Conservation (phyloP, 2,888 invertebrate species). For the Chrysolina oricalcia region DNA sequence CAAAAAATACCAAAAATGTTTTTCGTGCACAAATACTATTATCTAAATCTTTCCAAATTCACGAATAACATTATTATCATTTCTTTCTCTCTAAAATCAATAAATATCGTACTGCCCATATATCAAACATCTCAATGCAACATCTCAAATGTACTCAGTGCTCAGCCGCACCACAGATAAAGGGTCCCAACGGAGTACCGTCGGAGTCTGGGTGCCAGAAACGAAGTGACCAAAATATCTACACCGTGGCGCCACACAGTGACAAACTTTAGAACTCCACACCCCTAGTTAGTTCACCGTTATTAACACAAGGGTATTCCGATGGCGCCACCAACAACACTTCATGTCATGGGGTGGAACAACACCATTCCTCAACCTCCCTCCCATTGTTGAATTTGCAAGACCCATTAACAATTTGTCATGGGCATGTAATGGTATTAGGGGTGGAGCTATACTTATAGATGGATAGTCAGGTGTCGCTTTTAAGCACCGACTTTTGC, state of each 20-base stretch:
- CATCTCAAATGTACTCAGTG: too few relatives aligned
- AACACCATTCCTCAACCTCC: background rate
- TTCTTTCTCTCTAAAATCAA: too few relatives aligned
- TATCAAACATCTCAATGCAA: too few relatives aligned
- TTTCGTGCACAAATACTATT: too few relatives aligned
- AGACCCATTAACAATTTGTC: slow-evolving; percentile 16
- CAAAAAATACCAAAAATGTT: background rate
- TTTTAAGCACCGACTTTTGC: background rate
- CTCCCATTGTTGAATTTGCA: background rate
- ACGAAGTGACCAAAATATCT: slow-evolving; percentile 19
- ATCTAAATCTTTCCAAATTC: too few relatives aligned
- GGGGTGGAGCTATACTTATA: background rate
- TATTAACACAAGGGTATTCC: slow-evolving; percentile 33
- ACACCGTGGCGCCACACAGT: slow-evolving; percentile 46
- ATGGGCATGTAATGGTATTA: slow-evolving; percentile 1
- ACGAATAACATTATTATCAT: too few relatives aligned
- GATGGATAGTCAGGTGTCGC: background rate
- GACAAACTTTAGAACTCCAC: slow-evolving; percentile 37
- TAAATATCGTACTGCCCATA: too few relatives aligned
- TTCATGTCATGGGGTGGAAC: slow-evolving; percentile 4
- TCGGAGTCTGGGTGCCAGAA: slow-evolving; percentile 26
- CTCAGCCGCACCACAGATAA: background rate
- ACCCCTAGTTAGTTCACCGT: slow-evolving; percentile 40
- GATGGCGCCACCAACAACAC: slow-evolving; percentile 17
- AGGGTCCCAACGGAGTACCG: slow-evolving; percentile 15